A percentile compares a stretch with the other conserved stretches of the same genome.
Conservation (phyloP, 2,113 vertebrate genomes). For the Salvelinus sp. region DNA sequence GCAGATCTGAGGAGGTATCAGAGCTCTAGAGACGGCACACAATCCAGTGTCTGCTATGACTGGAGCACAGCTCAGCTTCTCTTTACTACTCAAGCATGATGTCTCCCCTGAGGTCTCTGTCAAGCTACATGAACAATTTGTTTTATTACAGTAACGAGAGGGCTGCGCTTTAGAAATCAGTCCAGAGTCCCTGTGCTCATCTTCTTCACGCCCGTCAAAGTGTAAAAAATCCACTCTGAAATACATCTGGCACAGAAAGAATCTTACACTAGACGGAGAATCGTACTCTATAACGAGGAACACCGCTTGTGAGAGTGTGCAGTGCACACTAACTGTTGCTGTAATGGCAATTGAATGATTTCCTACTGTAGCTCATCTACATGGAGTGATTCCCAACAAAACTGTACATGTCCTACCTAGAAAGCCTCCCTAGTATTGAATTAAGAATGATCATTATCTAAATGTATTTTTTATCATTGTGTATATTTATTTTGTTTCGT, state of each 20-base stretch:
- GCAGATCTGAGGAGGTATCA: slow-evolving; percentile 3
- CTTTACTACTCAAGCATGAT: slow-evolving; percentile 32
- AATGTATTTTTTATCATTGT: not conserved
- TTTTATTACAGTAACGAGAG: slow-evolving; percentile 19
- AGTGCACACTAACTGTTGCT: slow-evolving; percentile 2
- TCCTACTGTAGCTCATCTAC: not conserved
- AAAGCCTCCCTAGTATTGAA: too few relatives aligned
- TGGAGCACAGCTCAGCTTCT: slow-evolving; percentile 14
- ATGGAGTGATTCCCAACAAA: not conserved
- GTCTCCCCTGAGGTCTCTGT: slow-evolving; percentile 17
- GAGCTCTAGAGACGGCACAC: slow-evolving; percentile 13
- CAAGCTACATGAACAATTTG: slow-evolving; percentile 25
- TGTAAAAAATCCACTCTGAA: slow-evolving; percentile 17
- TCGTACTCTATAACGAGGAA: not conserved
- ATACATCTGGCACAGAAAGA: not conserved
- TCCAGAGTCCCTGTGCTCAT: slow-evolving; percentile 1
- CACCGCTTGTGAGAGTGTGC: not conserved
- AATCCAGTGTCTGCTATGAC: slow-evolving; percentile 26
- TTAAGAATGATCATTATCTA: not conserved
- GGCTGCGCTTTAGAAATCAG: slow-evolving; percentile 20
- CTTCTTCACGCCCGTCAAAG: slow-evolving; percentile 20
- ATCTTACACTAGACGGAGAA: not conserved
- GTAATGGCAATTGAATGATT: slow-evolving; percentile 3
- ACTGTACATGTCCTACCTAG: not conserved
- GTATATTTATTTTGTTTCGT: too few relatives aligned